Evolutionary conservation across 2,888 invertebrate species (phyloP).

Genomic region (Agrotis segetum): DNA sequence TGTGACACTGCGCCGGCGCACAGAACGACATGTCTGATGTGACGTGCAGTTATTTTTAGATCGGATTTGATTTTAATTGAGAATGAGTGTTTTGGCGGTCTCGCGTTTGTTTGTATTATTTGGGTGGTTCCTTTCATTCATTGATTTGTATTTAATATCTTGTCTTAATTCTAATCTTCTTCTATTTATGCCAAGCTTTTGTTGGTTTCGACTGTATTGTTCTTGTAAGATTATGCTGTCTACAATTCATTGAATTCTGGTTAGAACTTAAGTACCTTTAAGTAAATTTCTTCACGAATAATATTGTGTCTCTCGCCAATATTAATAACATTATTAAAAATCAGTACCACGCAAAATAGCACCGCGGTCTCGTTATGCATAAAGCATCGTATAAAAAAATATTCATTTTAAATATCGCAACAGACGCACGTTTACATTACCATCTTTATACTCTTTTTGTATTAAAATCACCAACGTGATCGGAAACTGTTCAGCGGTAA

Average conservation of each 20-base stretch:
- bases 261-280: not conserved
- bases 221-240: not conserved
- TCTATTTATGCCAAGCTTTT: not conserved
- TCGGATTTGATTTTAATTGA: slow-evolving; percentile 64
- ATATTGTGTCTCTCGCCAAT: not conserved
- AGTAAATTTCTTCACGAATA: not conserved
- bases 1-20: slow-evolving; percentile 59
- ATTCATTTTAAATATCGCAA: slow-evolving; percentile 37
- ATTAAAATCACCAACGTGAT: slow-evolving; percentile 70
- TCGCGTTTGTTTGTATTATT: slow-evolving; percentile 4
- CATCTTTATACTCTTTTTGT: slow-evolving; percentile 54
- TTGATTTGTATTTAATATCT: not conserved
- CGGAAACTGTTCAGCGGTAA: slow-evolving; percentile 63
- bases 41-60: slow-evolving; percentile 57
- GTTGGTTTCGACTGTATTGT: not conserved
- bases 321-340: not conserved
- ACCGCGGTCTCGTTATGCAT: slow-evolving; percentile 9
- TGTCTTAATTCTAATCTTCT: too few relatives aligned
- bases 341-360: not conserved
- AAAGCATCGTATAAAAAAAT: slow-evolving; percentile 4
- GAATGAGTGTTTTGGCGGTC: slow-evolving; percentile 32
- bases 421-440: slow-evolving; percentile 62
- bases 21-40: slow-evolving; percentile 61
- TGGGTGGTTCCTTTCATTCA: slow-evolving; percentile 20
- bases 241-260: not conserved